phyloP scores from a whole-genome alignment of 2,113 vertebrate genomes.

The Passer domesticus region DNA sequence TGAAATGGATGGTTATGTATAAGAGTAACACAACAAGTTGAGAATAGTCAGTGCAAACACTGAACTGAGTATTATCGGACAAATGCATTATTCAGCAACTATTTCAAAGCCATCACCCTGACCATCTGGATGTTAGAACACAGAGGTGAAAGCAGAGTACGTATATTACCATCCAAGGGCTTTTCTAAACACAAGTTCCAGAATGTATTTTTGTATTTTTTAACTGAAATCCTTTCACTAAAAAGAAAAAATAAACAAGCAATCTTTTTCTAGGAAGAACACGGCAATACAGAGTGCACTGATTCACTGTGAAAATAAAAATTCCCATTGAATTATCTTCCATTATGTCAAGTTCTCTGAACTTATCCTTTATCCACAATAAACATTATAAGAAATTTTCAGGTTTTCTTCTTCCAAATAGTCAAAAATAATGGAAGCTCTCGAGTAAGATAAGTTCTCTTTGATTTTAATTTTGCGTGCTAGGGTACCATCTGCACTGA shows the following conservation, averaged over 20 bases:
- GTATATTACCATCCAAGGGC: background rate
- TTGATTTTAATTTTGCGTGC: background rate
- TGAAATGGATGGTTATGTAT: background rate
- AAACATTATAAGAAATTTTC: background rate
- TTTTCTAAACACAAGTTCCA: background rate
- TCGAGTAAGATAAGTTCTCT: background rate
- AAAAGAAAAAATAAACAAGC: background rate
- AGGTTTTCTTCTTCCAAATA: background rate
- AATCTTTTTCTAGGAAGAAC: background rate
- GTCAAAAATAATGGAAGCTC: background rate
- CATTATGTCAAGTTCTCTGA: background rate
- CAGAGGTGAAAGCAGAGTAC: background rate
- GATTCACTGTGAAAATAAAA: background rate
- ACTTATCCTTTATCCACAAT: background rate
- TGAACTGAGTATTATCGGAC: background rate
- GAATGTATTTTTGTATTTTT: background rate
- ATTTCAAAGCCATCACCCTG: background rate
- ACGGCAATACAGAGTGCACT: background rate
- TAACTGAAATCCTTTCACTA: background rate
- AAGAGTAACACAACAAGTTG: background rate
- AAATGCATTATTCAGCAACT: slow-evolving; percentile 52
- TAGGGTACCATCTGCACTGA: background rate
- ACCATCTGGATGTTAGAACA: slow-evolving; percentile 16
- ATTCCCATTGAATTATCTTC: background rate
- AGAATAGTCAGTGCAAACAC: background rate